Base-by-base conservation (phyloP, 2,888 invertebrate species). In the Aplocera efformata region DNA sequence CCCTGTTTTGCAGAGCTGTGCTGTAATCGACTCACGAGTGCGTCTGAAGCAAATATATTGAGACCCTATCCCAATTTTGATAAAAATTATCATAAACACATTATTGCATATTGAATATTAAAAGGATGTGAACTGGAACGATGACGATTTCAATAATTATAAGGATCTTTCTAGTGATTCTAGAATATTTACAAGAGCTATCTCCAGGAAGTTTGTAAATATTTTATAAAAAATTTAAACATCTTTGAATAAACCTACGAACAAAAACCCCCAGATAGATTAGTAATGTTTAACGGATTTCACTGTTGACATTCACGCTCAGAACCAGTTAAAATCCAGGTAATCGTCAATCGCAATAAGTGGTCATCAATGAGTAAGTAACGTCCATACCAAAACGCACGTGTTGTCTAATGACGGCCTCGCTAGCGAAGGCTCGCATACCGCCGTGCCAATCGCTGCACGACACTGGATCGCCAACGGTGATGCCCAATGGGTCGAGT, bases 401-500 rank as follows among this genome's bases (percentile, higher is more conserved):
- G 75, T 88, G 88, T 65, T 89, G 79, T 69, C 89, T 86, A 72
- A 86, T 82, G 63, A 88, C 88, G 47, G 83, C 88, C 59, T 88
- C 86, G 69, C 76, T 85, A 59, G 86, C 88, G 76, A 88, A 88
- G 65, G 84, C 88, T 48, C 85, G 78, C 61, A 88, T 77, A 50
- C 85, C 86, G 60, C 85, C 83, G 59, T 83, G 84, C 83, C 85
- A 83, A 65, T 86, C 82, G 65, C 79, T 74, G 69, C 82, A 82
- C 56, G 83, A 82, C 43, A 75, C 78, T 63, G 90, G 90, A 78
- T 92, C 92, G 63, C 92, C 91, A 80, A 92, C 92, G 79, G 92
- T 91, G 84, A 98, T 96, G 88, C 94, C 96, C 85, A 98, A 91
- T 50, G 98, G 98, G 89, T 98, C 98, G 89, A 98, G 90, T 73